A percentile compares a stretch with the other conserved stretches of the same genome.
Evolutionary conservation across 2,888 invertebrate species (phyloP).

Genomic region (Pasiphila rectangulata): DNA sequence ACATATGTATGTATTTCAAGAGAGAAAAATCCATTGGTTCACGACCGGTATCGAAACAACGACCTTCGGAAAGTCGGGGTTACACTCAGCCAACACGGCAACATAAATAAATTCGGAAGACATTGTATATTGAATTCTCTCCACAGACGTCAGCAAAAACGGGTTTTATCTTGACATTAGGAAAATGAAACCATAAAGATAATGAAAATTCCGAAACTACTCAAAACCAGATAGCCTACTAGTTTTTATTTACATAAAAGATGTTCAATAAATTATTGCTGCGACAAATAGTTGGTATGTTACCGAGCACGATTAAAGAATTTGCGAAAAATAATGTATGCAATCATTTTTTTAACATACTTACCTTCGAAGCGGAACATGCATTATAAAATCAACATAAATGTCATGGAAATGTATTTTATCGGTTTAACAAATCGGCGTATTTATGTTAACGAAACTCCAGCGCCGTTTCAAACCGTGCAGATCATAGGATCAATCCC

Average conservation of each 20-base stretch:
- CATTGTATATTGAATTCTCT: constrained; percentile 25
- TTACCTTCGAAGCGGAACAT: too few species aligned
- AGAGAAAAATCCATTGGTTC: too few species aligned
- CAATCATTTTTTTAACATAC: constrained; percentile 7
- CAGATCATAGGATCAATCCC: too few species aligned
- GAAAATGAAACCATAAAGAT: constrained; percentile 65
- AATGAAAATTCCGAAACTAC: constrained; percentile 73
- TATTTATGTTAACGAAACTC: too few species aligned
- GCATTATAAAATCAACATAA: too few species aligned
- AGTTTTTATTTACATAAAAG: constrained; percentile 65
- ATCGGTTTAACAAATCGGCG: too few species aligned
- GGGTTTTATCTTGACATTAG: constrained; percentile 42
- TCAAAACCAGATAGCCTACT: constrained; percentile 62
- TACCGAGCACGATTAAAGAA: constrained; percentile 48
- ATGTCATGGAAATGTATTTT: too few species aligned
- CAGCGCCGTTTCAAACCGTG: too few species aligned
- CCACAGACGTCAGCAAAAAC: constrained; percentile 23
- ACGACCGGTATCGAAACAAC: too few species aligned
- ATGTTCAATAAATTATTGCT: constrained; percentile 65
- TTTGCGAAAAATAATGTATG: constrained; percentile 41
- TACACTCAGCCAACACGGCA: too few species aligned
- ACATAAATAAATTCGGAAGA: constrained; percentile 27
- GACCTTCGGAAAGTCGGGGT: too few species aligned
- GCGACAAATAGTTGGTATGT: constrained; percentile 69
- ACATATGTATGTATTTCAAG: too few species aligned